Conservation (phyloP, 2,113 vertebrate genomes). For the Gallinago undulata region DNA sequence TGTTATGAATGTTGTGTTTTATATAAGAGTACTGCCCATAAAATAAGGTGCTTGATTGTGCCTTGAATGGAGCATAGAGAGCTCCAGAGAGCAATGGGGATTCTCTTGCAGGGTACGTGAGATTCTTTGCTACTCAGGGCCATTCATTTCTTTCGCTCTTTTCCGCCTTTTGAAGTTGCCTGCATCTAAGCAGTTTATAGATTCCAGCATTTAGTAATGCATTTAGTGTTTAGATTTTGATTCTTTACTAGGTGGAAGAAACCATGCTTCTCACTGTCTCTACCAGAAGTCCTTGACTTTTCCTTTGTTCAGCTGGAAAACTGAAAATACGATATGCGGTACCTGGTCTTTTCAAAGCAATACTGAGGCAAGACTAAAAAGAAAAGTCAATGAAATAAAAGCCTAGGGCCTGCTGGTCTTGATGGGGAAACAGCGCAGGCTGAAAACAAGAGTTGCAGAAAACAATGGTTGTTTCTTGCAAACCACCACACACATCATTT, state of each 20-base stretch:
- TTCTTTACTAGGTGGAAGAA: background rate
- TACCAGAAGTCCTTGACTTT: background rate
- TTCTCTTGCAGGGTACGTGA: background rate
- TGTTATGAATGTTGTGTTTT: background rate
- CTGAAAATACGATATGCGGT: background rate
- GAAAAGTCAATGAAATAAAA: background rate
- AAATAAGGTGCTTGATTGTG: background rate
- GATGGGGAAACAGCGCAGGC: background rate
- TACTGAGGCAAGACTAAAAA: background rate
- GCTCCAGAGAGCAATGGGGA: background rate
- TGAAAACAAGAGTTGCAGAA: background rate
- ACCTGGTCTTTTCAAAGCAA: background rate
- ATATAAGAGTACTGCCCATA: background rate
- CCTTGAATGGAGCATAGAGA: background rate
- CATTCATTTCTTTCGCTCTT: background rate
- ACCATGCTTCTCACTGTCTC: background rate
- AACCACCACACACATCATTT: background rate
- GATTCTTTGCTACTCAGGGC: background rate
- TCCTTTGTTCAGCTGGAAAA: background rate
- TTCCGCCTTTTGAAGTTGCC: background rate
- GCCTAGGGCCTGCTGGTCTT: background rate
- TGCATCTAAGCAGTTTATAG: background rate
- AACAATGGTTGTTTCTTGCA: background rate
- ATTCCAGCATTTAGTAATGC: background rate
- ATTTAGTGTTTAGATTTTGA: background rate